A percentile compares a stretch with the other conserved stretches of the same genome.
Evolutionary conservation across 2,888 invertebrate genomes (phyloP).

Genomic region (Leptopilina myrica): DNA sequence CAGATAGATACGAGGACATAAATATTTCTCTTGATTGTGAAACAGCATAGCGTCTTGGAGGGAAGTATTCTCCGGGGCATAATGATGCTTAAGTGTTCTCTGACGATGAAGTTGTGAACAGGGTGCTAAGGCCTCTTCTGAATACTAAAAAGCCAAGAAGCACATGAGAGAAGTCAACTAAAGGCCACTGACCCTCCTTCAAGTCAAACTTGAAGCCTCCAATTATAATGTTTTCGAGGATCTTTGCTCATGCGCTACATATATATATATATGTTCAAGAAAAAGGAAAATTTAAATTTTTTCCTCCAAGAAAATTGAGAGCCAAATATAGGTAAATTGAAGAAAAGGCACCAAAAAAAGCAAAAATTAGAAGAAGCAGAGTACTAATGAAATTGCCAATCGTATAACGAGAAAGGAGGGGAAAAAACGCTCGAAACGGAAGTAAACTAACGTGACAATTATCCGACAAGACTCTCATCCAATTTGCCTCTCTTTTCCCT

Average conservation of each 20-base stretch:
- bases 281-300: neutral
- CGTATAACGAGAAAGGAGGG: slow-evolving; percentile 6
- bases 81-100: slow-evolving; percentile 14
- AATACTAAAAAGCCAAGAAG: slow-evolving; percentile 45
- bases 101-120: slow-evolving; percentile 13
- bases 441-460: slow-evolving; percentile 53
- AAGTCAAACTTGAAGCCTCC: slow-evolving; percentile 55
- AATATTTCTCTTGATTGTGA: slow-evolving; percentile 1
- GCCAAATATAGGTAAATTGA: too few relatives aligned
- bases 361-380: neutral
- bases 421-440: slow-evolving; percentile 41
- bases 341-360: neutral
- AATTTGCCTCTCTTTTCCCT: slow-evolving; percentile 13
- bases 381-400: slow-evolving; percentile 18
- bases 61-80: neutral
- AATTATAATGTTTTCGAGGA: slow-evolving; percentile 51
- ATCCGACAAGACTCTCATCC: slow-evolving; percentile 41
- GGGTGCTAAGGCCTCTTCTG: slow-evolving; percentile 34
- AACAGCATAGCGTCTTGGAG: neutral
- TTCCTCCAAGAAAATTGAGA: neutral
- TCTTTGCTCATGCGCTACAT: neutral
- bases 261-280: neutral
- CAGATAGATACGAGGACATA: neutral
- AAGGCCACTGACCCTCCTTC: slow-evolving; percentile 58
- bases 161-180: slow-evolving; percentile 49